These are phyloP conservation scores for Pardalotus punctatus DNA, from an alignment of 2,113 vertebrate genomes.

Conservation along the genomic window DNA sequence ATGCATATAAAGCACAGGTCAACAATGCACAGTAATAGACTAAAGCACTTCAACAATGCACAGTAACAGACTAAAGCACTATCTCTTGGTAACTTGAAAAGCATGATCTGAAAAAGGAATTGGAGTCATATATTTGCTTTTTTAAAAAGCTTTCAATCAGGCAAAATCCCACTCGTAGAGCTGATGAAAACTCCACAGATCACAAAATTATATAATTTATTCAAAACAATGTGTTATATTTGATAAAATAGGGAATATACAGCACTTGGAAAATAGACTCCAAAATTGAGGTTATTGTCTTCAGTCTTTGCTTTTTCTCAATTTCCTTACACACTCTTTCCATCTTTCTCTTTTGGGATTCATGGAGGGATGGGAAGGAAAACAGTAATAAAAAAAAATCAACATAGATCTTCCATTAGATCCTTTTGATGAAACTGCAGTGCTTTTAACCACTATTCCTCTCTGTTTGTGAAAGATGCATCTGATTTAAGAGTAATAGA, in stretches of 20 bases:
- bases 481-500: neutral
- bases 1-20: neutral
- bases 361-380: neutral
- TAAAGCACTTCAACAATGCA: neutral
- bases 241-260: neutral
- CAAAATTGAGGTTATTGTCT: neutral
- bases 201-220: neutral
- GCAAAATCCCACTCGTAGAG: neutral
- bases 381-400: neutral
- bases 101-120: neutral
- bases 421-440: neutral
- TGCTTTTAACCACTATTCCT: neutral
- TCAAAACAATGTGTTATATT: neutral
- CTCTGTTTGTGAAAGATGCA: neutral
- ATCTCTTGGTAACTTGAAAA: neutral
- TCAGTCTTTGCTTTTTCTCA: neutral
- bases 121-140: neutral
- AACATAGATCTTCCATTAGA: neutral
- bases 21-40: neutral
- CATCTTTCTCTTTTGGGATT: slow-evolving; percentile 6
- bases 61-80: neutral
- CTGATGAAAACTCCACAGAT: neutral
- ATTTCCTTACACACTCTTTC: neutral
- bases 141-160: neutral
- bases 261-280: neutral